Base-by-base conservation (phyloP, 2,113 vertebrate species). In the Pygoscelis antarcticus region DNA sequence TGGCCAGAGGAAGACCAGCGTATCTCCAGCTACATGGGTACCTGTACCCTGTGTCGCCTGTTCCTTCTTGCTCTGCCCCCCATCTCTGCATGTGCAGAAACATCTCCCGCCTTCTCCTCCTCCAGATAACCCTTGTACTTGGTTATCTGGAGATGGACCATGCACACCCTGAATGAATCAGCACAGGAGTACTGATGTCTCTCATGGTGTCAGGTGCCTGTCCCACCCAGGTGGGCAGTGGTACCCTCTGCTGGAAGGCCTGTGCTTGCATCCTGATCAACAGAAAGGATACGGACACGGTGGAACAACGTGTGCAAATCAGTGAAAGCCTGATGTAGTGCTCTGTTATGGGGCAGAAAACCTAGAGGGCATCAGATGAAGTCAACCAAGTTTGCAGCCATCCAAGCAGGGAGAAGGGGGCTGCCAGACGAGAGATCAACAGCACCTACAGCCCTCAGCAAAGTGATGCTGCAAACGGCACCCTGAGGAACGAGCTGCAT, bases 281-380 rank as follows among this genome's bases (percentile, higher is more conserved):
- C 11, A 13, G 34, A 34, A 60, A 60, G 51, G 66, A 7, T 8
- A 18, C 1, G 3, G 38, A 12, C 1, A 0, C 7, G 30, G 47
- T 49, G 54, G 46, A 62, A 44, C 8, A 16, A 20, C 23, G n/a
- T 0, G 0, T 54, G 34, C 14, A 42, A 55, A 47, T 10, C 4
- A 0, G 15, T 32, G 22, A 55, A 49, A 62, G 26, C n/a, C 62
- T 49, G 26, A 23, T 16, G 29, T 16, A 21, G 46, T 46, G 60
- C 20, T 68, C 16, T 34, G 19, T 11, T 34, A 20, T 1, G 25
- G 40, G 36, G 29, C 29, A 49, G n/a, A 42, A 68, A 36, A 76
- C 62, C 70, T 32, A 5, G n/a, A 44, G 38, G 57, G 9, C 17
- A 7, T 8, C 57, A 58, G 27, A 4, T n/a, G 58, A 17, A 52